Percentiles rank a stretch among this genome's conserved stretches.
Evolutionary conservation across 2,113 vertebrate species (phyloP).

Genomic region (Phylloscopus trochilus): DNA sequence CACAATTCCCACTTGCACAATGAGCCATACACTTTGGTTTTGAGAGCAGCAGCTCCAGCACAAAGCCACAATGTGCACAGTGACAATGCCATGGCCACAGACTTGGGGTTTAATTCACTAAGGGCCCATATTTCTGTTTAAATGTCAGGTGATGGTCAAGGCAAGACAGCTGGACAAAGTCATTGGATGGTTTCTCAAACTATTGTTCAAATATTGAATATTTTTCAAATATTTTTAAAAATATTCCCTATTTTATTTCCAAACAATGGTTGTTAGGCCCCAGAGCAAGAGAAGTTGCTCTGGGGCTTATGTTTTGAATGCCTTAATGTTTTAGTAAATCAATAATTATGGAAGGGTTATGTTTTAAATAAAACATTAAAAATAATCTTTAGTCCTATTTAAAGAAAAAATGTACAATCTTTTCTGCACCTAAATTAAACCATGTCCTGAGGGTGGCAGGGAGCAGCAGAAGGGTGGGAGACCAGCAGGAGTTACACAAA

Average conservation of each 20-base stretch:
- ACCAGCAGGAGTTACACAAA: neutral
- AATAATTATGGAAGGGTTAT: no score
- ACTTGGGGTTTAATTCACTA: fast-evolving
- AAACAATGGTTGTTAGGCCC: neutral
- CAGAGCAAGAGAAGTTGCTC: neutral
- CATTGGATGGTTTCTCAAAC: neutral
- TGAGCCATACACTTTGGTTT: neutral
- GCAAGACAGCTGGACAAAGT: neutral
- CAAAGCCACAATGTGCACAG: fast-evolving
- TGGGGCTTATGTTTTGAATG: neutral
- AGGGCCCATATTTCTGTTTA: fast-evolving
- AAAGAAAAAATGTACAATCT: neutral
- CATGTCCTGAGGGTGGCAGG: neutral
- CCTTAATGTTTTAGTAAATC: neutral
- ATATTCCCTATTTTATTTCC: neutral
- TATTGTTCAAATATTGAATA: neutral
- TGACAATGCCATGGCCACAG: neutral
- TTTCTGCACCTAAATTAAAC: neutral
- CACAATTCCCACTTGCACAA: neutral
- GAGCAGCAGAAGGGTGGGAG: neutral
- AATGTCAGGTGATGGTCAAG: neutral
- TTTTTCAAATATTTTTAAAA: neutral
- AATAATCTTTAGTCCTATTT: neutral
- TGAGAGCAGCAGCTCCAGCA: neutral
- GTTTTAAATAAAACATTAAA: neutral